Evolutionary conservation across 1,140 invertebrate species (phyloP), one percentile per base, ranked within the genome.

Genomic region (Himalopsyche phryganea): DNA sequence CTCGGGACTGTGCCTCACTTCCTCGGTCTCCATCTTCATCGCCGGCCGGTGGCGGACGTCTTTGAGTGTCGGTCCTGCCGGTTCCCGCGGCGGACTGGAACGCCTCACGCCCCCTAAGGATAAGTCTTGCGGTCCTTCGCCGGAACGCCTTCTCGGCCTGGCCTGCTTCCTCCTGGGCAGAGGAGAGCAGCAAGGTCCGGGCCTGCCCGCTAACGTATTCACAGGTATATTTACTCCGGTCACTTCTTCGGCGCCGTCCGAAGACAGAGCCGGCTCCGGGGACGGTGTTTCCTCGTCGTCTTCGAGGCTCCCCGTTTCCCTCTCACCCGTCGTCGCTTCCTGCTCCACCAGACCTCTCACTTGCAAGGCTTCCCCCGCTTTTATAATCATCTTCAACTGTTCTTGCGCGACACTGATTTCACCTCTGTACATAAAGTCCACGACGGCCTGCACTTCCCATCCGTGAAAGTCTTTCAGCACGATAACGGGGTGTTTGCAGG

Each of bases 381-480:
- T 86, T 66, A 95, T 90, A 44, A 95, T 78, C 7, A 85, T 85
- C 17, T 86, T 81, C 0, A 94, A 76, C 33, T 91, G 88, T 60
- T 93, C 90, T 65, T 92, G 89, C 0, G 85, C 85, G 1, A 94
- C 89, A 49, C 87, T 89, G 48, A 94, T 91, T 75, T 94, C 90
- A 20, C 92, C 92, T 49, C 88, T 85, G 76, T 94, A 94, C 90
- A 94, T 95, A 65, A 95, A 95, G 73, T 93, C 90, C 41, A 94
- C 86, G 19, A 94, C 86, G 5, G 90, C 89, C 67, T 91, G 87
- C 35, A 94, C 84, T 64, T 94, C 91, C 82, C 89, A 88, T 52
- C 86, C 88, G 66, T 84, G 82, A 66, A 93, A 90, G 73, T 94
- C 92, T 73, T 94, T 94, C 14, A 94, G 72, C 44, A 94, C 90